phyloP scores from a whole-genome alignment of 1,140 invertebrate species.

The Hyphantria cunea region DNA sequence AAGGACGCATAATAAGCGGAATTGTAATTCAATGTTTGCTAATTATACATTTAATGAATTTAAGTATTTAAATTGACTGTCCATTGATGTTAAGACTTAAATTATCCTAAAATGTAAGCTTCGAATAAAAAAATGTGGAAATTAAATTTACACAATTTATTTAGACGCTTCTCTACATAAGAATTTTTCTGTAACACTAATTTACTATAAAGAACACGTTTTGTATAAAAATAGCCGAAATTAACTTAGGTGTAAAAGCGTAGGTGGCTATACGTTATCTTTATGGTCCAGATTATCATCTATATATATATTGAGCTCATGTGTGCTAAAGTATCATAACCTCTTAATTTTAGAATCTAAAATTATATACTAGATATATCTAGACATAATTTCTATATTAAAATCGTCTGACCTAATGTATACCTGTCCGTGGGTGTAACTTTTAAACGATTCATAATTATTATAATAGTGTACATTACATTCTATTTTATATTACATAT shows the following conservation, averaged over 20 bases:
- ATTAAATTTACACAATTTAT: constrained; percentile 73
- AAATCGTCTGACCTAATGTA: constrained; percentile 39
- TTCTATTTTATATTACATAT: constrained; percentile 58
- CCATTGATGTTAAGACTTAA: constrained; percentile 44
- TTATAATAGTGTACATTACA: constrained; percentile 54
- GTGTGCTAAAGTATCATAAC: constrained; percentile 46
- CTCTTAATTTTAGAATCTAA: constrained; percentile 64
- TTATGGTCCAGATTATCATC: constrained; percentile 41
- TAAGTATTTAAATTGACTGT: constrained; percentile 44
- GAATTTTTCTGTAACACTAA: constrained; percentile 62
- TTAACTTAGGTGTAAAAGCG: constrained; percentile 40
- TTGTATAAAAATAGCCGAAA: constrained; percentile 45
- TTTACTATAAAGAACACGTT: constrained; percentile 47
- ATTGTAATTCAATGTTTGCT: constrained; percentile 22
- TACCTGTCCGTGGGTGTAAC: constrained; percentile 39
- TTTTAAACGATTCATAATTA: constrained; percentile 43
- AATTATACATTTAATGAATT: constrained; percentile 15
- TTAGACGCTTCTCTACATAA: constrained; percentile 63
- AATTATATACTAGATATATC: constrained; percentile 46
- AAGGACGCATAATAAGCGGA: constrained; percentile 21
- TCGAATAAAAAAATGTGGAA: constrained; percentile 62
- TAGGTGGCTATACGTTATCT: constrained; percentile 39
- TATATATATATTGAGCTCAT: constrained; percentile 28
- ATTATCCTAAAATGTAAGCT: constrained; percentile 37
- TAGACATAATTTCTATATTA: constrained; percentile 41